Base-by-base conservation (phyloP, 2,888 invertebrate genomes). In the Sepioteuthis lessoniana region DNA sequence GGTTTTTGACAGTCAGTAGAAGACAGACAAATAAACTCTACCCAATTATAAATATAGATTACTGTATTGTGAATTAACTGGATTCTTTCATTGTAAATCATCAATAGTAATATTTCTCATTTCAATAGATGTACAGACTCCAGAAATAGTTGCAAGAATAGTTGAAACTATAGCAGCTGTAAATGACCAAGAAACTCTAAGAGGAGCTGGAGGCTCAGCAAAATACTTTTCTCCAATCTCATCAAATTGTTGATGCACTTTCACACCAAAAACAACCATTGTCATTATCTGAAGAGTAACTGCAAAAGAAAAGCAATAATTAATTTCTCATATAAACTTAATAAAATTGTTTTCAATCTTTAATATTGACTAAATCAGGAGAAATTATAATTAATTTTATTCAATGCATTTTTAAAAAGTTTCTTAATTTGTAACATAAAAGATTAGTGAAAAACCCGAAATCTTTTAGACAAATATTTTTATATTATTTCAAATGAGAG, bases 221-320 rank as follows among this genome's bases (percentile, higher is more conserved):
- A 95, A 95, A 91, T 95, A 94, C 35, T 94, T 93, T n/a, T 93
- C 93, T 93, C 95, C 94, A 46, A 95, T 94, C 35, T 94, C 94
- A 42, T 94, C 35, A 93, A 94, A 95, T 93, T 95, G 94, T 42
- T 95, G 94, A n/a, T 95, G 94, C 90, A 95, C 94, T 94, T 95
- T 95, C 42, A 95, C 94, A 37, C 95, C 95, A 94, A 95, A 95
- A 31, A 96, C 95, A 35, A 96, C 94, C 94, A 95, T 94, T 55
- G 95, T 95, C 96, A 96, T 96, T n/a, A 96, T 95, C 94, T 95
- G 95, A 55, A 96, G 94, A 93, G 95, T 95, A 91, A 95, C 95
- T 96, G 95, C 90, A 95, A 95, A 46, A 90, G 55, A 93, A 94
- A 31, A 94, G 50, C 47, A 35, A 76, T 76, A 8, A 76, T 76